Evolutionary conservation across 2,888 invertebrate species (phyloP).

Genomic region (Palloptera scutellata): DNA sequence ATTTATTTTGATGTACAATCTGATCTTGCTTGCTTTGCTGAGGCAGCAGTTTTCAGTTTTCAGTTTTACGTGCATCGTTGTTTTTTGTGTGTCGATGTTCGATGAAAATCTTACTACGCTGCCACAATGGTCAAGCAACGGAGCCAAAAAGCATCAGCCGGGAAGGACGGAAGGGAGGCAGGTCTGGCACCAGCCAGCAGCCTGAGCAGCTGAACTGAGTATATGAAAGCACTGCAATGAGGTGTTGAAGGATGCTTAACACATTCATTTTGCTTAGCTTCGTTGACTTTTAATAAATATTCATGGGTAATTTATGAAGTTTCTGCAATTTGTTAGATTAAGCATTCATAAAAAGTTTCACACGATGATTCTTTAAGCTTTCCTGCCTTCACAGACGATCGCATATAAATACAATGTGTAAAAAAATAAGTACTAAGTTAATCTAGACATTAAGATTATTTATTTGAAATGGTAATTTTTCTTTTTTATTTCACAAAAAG

Average conservation of each 20-base stretch:
- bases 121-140: conserved; percentile 8
- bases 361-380: too few species aligned
- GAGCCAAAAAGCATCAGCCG: conserved; percentile 1
- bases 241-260: conserved; percentile 49
- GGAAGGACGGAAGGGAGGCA: not conserved
- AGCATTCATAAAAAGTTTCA: too few species aligned
- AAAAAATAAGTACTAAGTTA: too few species aligned
- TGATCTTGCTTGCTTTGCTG: conserved; percentile 39
- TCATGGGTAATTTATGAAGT: conserved; percentile 25
- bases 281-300: conserved; percentile 26
- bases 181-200: conserved; percentile 23
- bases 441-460: too few species aligned
- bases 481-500: too few species aligned
- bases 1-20: conserved; percentile 52
- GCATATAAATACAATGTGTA: too few species aligned
- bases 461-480: too few species aligned
- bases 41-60: conserved; percentile 15
- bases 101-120: conserved; percentile 32
- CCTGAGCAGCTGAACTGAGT: conserved; percentile 34
- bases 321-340: conserved; percentile 12
- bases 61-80: not conserved
- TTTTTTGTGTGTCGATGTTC: conserved; percentile 27
- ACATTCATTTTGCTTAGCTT: conserved; percentile 46
- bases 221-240: conserved; percentile 37
- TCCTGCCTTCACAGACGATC: too few species aligned